Evolutionary conservation across 2,113 vertebrate species (phyloP), one percentile per base, ranked within the genome.

Genomic region (Speoplatyrhinus poulsoni): DNA sequence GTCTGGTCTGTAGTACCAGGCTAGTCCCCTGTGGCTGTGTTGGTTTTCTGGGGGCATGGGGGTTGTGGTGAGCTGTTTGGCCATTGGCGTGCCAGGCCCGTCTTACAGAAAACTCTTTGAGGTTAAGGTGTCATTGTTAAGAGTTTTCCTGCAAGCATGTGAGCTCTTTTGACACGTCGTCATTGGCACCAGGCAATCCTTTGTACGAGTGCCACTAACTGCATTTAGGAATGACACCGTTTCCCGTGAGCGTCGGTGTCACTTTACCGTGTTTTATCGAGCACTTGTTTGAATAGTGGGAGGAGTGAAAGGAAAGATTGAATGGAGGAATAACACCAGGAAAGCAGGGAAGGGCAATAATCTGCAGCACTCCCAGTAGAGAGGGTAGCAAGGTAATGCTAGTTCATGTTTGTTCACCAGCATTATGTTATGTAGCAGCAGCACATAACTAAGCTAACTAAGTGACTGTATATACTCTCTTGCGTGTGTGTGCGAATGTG

Each of bases 201-300:
- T 69, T 61, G 46, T 50, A 1, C 62, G 46, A 46, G 19, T 58
- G 54, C 26, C 26, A 2, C 26, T 26, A 26, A 26, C 26, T 26
- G 2, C 65, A 54, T 58, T 76, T 49, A 64, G 60, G 55, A 47
- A 47, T 86, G 68, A 80, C 67, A 71, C 66, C 77, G 75, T 67
- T 65, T 57, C 70, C 65, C 75, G 68, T 68, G 74, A 78, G 60
- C 57, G 41, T 55, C 47, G 60, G 78, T 73, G 71, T 75, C 50
- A 1, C 50, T 70, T 69, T 75, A 33, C 65, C 3, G 36, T 11
- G 62, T 75, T 80, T 73, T 80, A 70, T 74, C 16, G 65, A 54
- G 49, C 48, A 10, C 47, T 49, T 67, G 41, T 75, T 64, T 77
- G 66, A 80, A 62, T 54, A 59, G 1, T 46, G 62, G 66, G 74